These are phyloP conservation scores for Amphiduros pacificus DNA, from an alignment of 2,888 invertebrate genomes.

Conservation along the genomic window DNA sequence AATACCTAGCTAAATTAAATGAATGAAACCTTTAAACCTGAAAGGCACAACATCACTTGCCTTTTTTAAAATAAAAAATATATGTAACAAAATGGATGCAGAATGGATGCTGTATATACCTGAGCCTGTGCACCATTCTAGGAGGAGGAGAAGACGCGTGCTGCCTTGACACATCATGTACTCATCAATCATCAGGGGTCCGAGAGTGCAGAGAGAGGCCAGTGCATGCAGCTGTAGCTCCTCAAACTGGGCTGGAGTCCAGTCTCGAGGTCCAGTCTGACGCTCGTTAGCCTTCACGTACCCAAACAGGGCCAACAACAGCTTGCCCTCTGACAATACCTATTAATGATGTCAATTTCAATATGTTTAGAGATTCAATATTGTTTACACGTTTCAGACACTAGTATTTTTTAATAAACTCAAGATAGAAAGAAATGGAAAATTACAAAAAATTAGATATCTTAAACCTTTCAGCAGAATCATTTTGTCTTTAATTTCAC, in stretches of 20 bases:
- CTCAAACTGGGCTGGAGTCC: slow-evolving; percentile 58
- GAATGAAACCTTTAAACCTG: too few species aligned
- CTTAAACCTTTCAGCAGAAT: background rate
- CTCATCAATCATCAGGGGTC: slow-evolving; percentile 55
- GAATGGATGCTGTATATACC: slow-evolving; percentile 31
- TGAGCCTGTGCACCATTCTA: slow-evolving; percentile 58
- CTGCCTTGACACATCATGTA: slow-evolving; percentile 58
- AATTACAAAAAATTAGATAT: background rate
- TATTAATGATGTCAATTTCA: too few species aligned
- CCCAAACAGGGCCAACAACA: slow-evolving; percentile 55
- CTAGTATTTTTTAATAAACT: too few species aligned
- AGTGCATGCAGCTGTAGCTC: slow-evolving; percentile 59
- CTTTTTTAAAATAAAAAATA: too few species aligned
- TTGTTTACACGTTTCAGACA: too few species aligned
- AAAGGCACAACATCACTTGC: too few species aligned
- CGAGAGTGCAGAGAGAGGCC: slow-evolving; percentile 52
- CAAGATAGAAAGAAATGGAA: background rate
- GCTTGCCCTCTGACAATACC: slow-evolving; percentile 55
- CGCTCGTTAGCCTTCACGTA: slow-evolving; percentile 54
- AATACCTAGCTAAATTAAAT: too few species aligned
- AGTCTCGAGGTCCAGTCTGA: slow-evolving; percentile 44
- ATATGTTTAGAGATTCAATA: too few species aligned
- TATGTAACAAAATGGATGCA: too few species aligned
- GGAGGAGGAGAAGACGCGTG: slow-evolving; percentile 52
- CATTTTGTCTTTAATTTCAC: background rate